phyloP scores from a whole-genome alignment of 2,113 vertebrate genomes.

The Nerophis lumbriciformis region DNA sequence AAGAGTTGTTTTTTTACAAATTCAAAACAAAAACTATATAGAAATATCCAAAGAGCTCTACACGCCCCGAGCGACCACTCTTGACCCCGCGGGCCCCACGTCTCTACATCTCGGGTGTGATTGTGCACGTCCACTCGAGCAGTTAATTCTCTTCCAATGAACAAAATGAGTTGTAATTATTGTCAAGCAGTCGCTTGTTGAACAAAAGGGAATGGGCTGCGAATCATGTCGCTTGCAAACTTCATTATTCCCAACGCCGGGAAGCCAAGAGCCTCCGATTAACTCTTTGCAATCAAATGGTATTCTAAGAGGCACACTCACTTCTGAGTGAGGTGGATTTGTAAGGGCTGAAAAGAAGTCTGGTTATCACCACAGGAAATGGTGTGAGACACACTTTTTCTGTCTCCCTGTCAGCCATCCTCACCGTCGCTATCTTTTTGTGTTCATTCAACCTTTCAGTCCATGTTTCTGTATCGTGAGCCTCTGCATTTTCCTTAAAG shows the following conservation, averaged over 20 bases:
- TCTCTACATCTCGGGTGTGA: conserved; percentile 40
- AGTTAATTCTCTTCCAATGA: conserved; percentile 66
- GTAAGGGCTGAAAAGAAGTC: no score
- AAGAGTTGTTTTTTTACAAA: no score
- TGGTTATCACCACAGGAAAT: no score
- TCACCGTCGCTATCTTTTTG: conserved; percentile 13
- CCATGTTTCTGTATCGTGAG: conserved; percentile 31
- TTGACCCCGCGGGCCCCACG: conserved; percentile 30
- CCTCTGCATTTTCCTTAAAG: conserved; percentile 22
- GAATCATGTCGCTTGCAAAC: conserved; percentile 48
- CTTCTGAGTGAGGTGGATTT: no score
- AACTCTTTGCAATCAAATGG: no score
- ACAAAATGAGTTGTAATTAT: conserved; percentile 66
- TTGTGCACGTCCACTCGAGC: conserved; percentile 55
- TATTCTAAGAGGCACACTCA: no score
- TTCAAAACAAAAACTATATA: no score
- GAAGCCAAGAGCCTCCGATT: conserved; percentile 31
- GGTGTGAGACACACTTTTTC: no score
- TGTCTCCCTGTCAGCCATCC: no score
- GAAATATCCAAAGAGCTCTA: no score
- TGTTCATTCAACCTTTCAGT: conserved; percentile 42
- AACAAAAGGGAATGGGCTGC: conserved; percentile 40
- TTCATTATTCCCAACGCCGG: conserved; percentile 44
- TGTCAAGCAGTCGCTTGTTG: conserved; percentile 66
- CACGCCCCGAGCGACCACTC: conserved; percentile 6